Evolutionary conservation across 1,140 invertebrate species (phyloP), one percentile per base, ranked within the genome.

Genomic region (Idris sp.): DNA sequence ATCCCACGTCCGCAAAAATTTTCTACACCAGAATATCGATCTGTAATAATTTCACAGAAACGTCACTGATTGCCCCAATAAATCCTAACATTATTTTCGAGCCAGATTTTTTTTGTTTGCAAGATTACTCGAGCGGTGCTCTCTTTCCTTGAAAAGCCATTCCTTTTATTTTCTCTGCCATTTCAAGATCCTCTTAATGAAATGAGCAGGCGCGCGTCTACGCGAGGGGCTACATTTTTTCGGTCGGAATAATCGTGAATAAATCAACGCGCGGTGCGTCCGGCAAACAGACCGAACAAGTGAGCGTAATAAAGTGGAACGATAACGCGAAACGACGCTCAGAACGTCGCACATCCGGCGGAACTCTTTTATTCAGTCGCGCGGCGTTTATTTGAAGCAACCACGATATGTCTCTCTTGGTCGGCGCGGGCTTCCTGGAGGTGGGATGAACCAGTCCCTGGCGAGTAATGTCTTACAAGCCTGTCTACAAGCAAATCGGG

Each of bases 391-490:
- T 65, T 59, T 48, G 25, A 16, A 65, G 59, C 36, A 18, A 65
- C 72, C 38, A 16, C 51, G 64, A 58, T 53, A 44, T 40, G 72
- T 64, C 48, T 51, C 48, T 40, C 64, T 54, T 16, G 4, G 44
- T 30, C 53, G 14, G 11, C 31, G 19, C 16, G 31, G 16, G 31
- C 26, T 71, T 56, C 38, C 56, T 48, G 26, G 33, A 33, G 36
- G 49, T 62, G 31, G 61, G 36, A 67, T 59, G 82, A 81, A 84
- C 79, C 74, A 58, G 81, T 83, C 82, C 80, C 83, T 77, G 67
- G 78, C 80, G 80, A 79, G 78, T 82, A 83, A 85, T 84, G 82
- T 83, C 83, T 85, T 83, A 79, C 79, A 38, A 56, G 65, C 35
- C 51, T 75, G 71, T 64, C 75, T 78, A 79, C 74, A 81, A 68